Evolutionary conservation across 2,797 vertebrate species (phyloP).

Genomic region (Danio jaintianensis): DNA sequence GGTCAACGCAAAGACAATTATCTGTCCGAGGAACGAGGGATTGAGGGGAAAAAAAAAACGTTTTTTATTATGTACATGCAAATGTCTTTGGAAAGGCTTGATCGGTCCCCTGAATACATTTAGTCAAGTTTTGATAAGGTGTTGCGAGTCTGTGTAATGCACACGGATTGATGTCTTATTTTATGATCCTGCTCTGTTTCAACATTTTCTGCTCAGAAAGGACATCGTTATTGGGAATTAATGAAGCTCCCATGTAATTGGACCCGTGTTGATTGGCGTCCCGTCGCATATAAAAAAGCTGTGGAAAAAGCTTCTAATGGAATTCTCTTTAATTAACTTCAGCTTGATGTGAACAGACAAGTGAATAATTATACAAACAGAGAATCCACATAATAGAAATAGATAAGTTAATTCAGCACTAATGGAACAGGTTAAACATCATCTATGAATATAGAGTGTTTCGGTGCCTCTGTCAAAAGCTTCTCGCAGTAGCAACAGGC

Average conservation of each 20-base stretch:
- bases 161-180: conserved; percentile 7
- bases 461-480: conserved; percentile 49
- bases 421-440: conserved; percentile 63
- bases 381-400: conserved; percentile 33
- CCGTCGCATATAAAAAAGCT: conserved; percentile 61
- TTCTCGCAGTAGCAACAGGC: conserved; percentile 45
- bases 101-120: conserved; percentile 18
- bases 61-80: conserved; percentile 21
- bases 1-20: conserved; percentile 53
- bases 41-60: neutral
- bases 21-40: conserved; percentile 17
- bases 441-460: conserved; percentile 42
- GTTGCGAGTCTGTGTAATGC: neutral
- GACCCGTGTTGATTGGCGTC: conserved; percentile 62
- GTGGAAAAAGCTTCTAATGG: conserved; percentile 63
- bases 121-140: conserved; percentile 23
- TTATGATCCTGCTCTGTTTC: neutral
- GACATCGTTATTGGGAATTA: conserved; percentile 52
- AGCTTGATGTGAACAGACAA: conserved; percentile 69
- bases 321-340: conserved; percentile 75
- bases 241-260: conserved; percentile 68
- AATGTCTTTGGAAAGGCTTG: neutral
- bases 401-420: conserved; percentile 66
- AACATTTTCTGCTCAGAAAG: conserved; percentile 24
- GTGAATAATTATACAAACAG: conserved; percentile 61